Base-by-base conservation (phyloP, 2,113 vertebrate species). In the Gnathonemus echidnorhynchus region DNA sequence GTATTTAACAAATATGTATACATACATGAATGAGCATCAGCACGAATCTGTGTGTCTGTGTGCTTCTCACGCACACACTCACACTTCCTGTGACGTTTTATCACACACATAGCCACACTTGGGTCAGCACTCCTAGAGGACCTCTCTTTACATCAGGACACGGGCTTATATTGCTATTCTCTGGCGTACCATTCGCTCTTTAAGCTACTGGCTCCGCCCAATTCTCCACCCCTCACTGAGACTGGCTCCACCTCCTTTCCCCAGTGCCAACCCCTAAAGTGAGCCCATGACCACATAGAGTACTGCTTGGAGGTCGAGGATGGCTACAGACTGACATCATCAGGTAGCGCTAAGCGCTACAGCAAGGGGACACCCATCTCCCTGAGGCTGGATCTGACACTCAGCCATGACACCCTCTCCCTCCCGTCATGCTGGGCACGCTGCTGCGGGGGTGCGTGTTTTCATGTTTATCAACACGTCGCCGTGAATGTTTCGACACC, bases 261-360 rank as follows among this genome's bases (percentile, higher is more conserved):
- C 95, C 97, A 95, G 94, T 95, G 94, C 92, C 92, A 95, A 94
- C 94, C 93, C 92, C 92, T 92, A 31, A 39, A 86, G 83, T 93
- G 89, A 91, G 88, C 93, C 96, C 92, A 95, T 94, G 95, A 94
- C 96, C 96, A 97, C 96, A 97, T 98, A 98, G 97, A 99, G 97
- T 97, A 98, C 97, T 95, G 95, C 92, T 95, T 96, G 95, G 96
- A 96, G 95, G 95, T 96, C 95, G 86, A 91, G 86, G 80, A 90
- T 88, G 35, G 88, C 88, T 90, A 93, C 88, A 77, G 88, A 90
- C 90, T 90, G 58, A 88, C 89, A 89, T 91, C 70, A 90, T 88
- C 62, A 85, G 42, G 39, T 48, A 84, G 2, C 45, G 39, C 17
- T 39, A 83, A 66, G 62, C n/a, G 3, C 31, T 42, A 39, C 17